Evolutionary conservation across 2,888 invertebrate genomes (phyloP), one percentile per base, ranked within the genome.

Genomic region (Eledona agricola): DNA sequence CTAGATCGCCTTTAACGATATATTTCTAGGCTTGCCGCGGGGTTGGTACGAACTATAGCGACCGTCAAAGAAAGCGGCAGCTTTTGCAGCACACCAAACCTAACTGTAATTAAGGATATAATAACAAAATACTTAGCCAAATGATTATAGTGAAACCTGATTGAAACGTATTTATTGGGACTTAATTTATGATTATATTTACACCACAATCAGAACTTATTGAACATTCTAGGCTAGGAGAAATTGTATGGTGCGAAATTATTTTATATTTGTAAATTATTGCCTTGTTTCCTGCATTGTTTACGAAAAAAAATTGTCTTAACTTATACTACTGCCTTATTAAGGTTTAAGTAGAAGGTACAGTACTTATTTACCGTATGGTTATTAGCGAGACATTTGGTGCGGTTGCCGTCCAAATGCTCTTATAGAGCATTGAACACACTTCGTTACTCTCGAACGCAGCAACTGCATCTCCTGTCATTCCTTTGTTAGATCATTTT

Each of bases 201-300:
- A 53, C 55, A 58, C 51, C 32, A 60, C 50, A 56, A 55, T 51
- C 47, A 47, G 47, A 57, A 50, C 34, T 52, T 55, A 47, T n/a
- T n/a, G 49, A 51, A 50, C 29, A 50, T 51, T 53, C 29, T 57
- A 46, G 47, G 51, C 40, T 57, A 52, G 53, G 28, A 49, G 10
- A 52, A 46, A 26, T 38, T 26, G 26, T 34, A 52, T 37, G 42
- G 62, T 58, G 57, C 55, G 55, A 58, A 37, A 51, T 55, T 59
- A 54, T 62, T 60, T 59, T 61, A 58, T 60, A 60, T 60, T 63
- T 62, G 60, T 59, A 59, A 60, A 63, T 63, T 59, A 62, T 60
- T 63, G 60, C 60, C 56, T 56, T 47, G 23, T 55, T 45, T 51
- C 34, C 31, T 35, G 13, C 13, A 38, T 28, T 32, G 13, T 51